Conservation (phyloP, 2,113 vertebrate species). For the Neogale vison region DNA sequence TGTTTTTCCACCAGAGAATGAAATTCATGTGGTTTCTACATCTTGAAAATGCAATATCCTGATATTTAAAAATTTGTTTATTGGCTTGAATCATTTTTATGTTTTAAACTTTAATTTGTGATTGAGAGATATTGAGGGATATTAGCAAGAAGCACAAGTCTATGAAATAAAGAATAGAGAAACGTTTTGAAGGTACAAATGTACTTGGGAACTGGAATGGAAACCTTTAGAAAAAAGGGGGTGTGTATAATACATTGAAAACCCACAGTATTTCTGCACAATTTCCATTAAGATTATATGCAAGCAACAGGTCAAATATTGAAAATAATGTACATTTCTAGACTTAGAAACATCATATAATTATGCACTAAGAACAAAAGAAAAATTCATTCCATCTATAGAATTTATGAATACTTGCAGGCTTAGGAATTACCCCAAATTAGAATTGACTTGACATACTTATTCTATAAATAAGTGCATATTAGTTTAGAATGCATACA, state of each 20-base stretch:
- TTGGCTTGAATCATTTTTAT: slow-evolving; percentile 36
- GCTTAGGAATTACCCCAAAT: neutral
- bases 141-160: neutral
- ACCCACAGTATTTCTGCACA: neutral
- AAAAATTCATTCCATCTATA: neutral
- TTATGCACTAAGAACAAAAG: neutral
- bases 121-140: neutral
- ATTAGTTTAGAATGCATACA: neutral
- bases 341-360: neutral
- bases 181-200: neutral
- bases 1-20: neutral
- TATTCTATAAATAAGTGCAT: neutral
- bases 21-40: neutral
- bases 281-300: neutral
- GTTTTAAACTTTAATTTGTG: slow-evolving; percentile 31
- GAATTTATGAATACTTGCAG: neutral
- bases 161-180: slow-evolving; percentile 9
- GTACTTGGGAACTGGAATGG: neutral
- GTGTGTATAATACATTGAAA: neutral
- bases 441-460: neutral
- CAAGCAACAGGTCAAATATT: neutral
- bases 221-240: neutral
- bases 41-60: neutral
- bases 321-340: neutral
- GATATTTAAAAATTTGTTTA: neutral